Base-by-base conservation (phyloP, 64 coral and sea anemone species). In the Astreopora myriophthalma region DNA sequence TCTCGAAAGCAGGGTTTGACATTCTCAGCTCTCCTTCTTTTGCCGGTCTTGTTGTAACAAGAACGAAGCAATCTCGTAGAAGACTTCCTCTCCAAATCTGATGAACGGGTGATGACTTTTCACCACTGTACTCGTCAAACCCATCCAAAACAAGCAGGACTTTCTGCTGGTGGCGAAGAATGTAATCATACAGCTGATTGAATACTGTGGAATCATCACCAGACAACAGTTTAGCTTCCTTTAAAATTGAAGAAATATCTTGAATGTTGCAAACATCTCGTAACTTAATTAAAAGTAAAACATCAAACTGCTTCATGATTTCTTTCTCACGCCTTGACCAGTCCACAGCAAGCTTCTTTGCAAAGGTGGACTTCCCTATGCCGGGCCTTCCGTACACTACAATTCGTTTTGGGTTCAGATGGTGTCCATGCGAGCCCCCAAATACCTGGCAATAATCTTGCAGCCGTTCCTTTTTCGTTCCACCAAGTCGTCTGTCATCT, bases 71-170 rank as follows among this genome's bases (percentile, higher is more conserved):
- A 10, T 34, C 58, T 52, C 24, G 25, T 31, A 91, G 32, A 6
- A 6, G 6, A 42, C 0, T 26, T 27, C 88, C 48, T n/a, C 26
- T 25, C 46, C 70, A 57, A 14, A 92, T 49, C 17, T 75, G 17
- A 68, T 72, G 20, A 66, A 92, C 34, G 29, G 80, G 44, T 34
- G 39, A 73, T 23, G 27, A 14, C 28, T 46, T 28, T 61, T 8
- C 26, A 10, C 40, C 46, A 14, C 65, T 24, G 66, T 90, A 90
- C 40, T 91, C 89, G 49, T 91, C 89, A 33, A 48, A 75, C 46
- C 90, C 90, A 74, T 85, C 90, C 24, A 92, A 61, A 30, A 76
- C 33, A 16, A 92, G 39, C 68, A 92, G 24, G 14, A 92, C 90
- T n/a, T 76, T 92, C 2, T 75, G 79, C 33, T 69, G 24, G 42